A percentile compares a stretch with the other conserved stretches of the same genome.
These are phyloP conservation scores for Cynopterus sphinx DNA, from an alignment of 2,797 vertebrate species.

Conservation along the genomic window DNA sequence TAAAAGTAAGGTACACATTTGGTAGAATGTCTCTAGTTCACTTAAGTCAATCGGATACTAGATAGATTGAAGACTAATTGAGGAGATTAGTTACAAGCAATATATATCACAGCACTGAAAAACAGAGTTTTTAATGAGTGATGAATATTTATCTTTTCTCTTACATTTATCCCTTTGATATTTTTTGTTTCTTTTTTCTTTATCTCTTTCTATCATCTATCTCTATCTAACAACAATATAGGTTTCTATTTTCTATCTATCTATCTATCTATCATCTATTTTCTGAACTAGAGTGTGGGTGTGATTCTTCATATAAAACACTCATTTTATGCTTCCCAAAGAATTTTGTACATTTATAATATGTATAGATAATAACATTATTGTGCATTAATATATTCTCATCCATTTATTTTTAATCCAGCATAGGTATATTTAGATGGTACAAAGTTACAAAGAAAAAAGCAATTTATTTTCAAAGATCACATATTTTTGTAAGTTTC, in stretches of 20 bases:
- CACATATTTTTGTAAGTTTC: conserved; percentile 15
- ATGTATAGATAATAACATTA: neutral
- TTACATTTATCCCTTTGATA: neutral
- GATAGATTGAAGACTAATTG: neutral
- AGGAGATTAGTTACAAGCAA: neutral
- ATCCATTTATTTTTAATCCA: conserved; percentile 30
- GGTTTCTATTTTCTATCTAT: neutral
- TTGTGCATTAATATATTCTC: neutral
- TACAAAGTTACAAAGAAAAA: conserved; percentile 24
- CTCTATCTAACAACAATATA: neutral
- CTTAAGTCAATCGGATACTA: neutral
- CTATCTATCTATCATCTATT: neutral
- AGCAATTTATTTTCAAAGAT: conserved; percentile 39
- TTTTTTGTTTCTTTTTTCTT: neutral
- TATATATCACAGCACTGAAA: neutral
- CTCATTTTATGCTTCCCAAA: neutral
- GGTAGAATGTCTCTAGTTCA: neutral
- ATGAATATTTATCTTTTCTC: neutral
- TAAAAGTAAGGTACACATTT: conserved; percentile 3
- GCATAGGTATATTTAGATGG: conserved; percentile 26
- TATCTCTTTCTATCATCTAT: neutral
- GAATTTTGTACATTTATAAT: neutral
- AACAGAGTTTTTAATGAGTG: neutral
- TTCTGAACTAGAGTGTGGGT: neutral
- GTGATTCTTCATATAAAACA: conserved; percentile 4